Base-by-base conservation (phyloP, 2,113 vertebrate genomes). In the Cromileptes altivelis region DNA sequence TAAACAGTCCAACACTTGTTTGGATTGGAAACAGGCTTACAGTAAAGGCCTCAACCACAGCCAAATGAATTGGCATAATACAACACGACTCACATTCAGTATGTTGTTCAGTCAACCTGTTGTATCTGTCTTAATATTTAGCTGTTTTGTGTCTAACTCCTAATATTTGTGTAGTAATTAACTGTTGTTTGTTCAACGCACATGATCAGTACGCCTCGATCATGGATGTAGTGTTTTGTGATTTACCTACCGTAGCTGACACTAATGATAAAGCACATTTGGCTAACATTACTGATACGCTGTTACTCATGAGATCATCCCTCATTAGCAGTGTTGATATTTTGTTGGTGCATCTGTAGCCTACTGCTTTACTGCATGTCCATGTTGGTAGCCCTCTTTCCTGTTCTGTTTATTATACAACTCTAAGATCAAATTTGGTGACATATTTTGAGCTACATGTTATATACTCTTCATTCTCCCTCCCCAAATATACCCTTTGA, bases 311-410 rank as follows among this genome's bases (percentile, higher is more conserved):
- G 27, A 82, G 53, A 52, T 62, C 84, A 88, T 85, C 57, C 49
- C 2, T 73, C 88, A 89, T 89, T 70, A 89, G 84, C 62, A 56
- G 70, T 91, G 88, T 91, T 85, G 75, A 87, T 89, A 88, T 92
- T 88, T 87, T 85, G 79, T 83, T 91, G 58, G 83, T 91, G 80
- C 90, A 84, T 89, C 82, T 84, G 88, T 91, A 45, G 42, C 42
- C 42, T 45, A 83, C 76, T 78, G 88, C 91, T 88, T 91, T 78
- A 90, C 52, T 92, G 94, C 94, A 95, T 94, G 94, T 90, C 79
- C 92, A 84, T 94, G 92, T 94, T 91, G 70, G 82, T 89, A 89
- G 80, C 79, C 62, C 73, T 90, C 63, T 85, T 87, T 91, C 73
- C 56, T 92, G 75, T 89, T 89, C n/a, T 91, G 72, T 88, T 91